These are phyloP conservation scores for Gavialis gangeticus DNA, from an alignment of 2,113 vertebrate genomes.

Conservation along the genomic window DNA sequence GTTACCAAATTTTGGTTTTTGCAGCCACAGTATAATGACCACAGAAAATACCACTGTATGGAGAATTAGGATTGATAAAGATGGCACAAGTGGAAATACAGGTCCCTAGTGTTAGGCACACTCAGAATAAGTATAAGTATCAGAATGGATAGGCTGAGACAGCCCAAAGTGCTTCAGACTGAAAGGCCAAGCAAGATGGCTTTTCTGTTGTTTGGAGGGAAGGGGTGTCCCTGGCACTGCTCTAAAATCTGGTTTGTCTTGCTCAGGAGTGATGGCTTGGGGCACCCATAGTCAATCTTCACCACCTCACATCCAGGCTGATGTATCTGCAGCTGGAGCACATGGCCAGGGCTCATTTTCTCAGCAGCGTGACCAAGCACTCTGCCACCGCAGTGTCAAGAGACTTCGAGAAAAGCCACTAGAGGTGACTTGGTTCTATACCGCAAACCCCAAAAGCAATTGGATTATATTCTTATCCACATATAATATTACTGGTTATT, in stretches of 20 bases:
- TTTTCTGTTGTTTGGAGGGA: not conserved
- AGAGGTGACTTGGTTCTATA: not conserved
- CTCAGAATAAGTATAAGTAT: not conserved
- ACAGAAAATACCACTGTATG: not conserved
- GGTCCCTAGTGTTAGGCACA: not conserved
- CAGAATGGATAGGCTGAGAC: not conserved
- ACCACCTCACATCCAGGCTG: no score
- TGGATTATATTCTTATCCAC: not conserved
- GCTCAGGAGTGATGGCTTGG: no score
- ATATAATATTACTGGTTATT: not conserved
- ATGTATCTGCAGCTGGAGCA: no score
- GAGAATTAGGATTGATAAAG: no score
- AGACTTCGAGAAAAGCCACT: not conserved
- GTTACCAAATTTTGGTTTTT: not conserved
- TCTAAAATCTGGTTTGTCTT: no score
- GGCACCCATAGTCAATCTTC: no score
- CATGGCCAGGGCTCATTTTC: no score
- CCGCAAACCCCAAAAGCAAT: not conserved
- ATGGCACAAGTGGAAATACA: not conserved
- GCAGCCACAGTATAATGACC: not conserved
- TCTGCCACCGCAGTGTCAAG: no score
- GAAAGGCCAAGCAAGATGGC: not conserved
- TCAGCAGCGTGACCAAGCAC: no score
- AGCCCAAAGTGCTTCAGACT: not conserved
- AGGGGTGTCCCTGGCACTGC: not conserved